These are phyloP conservation scores for Probaryconus sp. DNA, from an alignment of 1,140 invertebrate species.

Conservation along the genomic window DNA sequence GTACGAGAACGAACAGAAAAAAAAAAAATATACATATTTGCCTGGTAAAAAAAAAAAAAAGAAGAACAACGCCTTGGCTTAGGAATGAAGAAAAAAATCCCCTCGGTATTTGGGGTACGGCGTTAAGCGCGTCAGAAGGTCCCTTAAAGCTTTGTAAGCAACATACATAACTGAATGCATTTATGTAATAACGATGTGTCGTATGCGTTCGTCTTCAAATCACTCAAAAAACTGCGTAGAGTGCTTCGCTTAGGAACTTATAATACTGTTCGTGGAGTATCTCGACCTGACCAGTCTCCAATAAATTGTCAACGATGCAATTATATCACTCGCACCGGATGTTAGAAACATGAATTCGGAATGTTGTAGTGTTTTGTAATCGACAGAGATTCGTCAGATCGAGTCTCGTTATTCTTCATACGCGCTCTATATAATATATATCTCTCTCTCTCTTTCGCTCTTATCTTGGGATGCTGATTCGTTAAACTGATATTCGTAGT, in stretches of 20 bases:
- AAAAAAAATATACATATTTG: too few relatives aligned
- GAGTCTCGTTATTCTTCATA: constrained; percentile 4
- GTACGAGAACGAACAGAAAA: too few relatives aligned
- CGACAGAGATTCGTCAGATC: not conserved
- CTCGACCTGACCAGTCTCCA: constrained; percentile 15
- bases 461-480: constrained; percentile 40
- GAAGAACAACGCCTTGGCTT: too few relatives aligned
- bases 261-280: constrained; percentile 55
- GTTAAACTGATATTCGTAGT: constrained; percentile 30
- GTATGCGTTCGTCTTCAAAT: constrained; percentile 25
- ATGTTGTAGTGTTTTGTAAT: too few relatives aligned
- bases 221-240: constrained; percentile 36
- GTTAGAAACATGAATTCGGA: not conserved
- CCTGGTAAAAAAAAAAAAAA: too few relatives aligned
- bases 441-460: constrained; percentile 21
- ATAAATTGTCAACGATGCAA: too few relatives aligned
- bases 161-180: constrained; percentile 38
- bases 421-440: constrained; percentile 17
- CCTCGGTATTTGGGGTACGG: constrained; percentile 3
- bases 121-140: constrained; percentile 5
- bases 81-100: too few relatives aligned
- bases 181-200: constrained; percentile 37
- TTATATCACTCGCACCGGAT: too few relatives aligned
- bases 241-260: constrained; percentile 57
- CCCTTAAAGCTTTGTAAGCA: constrained; percentile 29